Evolutionary conservation across 2,888 invertebrate genomes (phyloP).

Genomic region (Tetropium fuscum): DNA sequence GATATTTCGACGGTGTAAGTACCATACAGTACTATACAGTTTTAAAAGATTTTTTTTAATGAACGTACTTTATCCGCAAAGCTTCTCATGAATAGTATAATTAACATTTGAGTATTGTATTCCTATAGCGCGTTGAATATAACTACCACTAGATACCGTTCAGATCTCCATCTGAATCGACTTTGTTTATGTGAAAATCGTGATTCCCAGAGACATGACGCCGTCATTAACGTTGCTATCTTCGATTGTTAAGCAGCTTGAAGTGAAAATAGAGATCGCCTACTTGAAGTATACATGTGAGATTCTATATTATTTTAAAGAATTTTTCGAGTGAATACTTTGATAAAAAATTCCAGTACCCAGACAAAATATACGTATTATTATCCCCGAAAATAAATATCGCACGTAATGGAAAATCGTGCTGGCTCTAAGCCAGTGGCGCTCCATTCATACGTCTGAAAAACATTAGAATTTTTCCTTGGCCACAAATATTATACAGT

Average conservation of each 20-base stretch:
- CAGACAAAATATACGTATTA: not conserved
- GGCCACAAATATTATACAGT: no score
- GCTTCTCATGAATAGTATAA: no score
- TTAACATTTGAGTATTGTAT: not conserved
- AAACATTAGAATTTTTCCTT: not conserved
- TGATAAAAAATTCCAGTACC: no score
- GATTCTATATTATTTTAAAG: not conserved
- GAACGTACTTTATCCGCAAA: no score
- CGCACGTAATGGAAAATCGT: not conserved
- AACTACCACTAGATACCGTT: conserved; percentile 9
- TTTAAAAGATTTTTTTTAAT: no score
- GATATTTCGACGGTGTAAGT: no score
- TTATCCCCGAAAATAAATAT: not conserved
- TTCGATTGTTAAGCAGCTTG: conserved; percentile 13
- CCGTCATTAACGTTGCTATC: conserved; percentile 27
- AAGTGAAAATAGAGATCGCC: conserved; percentile 22
- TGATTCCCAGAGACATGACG: conserved; percentile 26
- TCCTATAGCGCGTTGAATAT: not conserved
- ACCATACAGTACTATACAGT: no score
- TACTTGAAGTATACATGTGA: not conserved
- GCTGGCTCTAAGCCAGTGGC: not conserved
- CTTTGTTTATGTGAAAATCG: conserved; percentile 34
- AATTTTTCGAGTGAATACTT: not conserved
- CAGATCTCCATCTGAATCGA: conserved; percentile 28
- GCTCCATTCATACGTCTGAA: not conserved